Evolutionary conservation across 2,113 vertebrate species (phyloP), one percentile per base, ranked within the genome.

Genomic region (Rhinolophus ferrumequinum): DNA sequence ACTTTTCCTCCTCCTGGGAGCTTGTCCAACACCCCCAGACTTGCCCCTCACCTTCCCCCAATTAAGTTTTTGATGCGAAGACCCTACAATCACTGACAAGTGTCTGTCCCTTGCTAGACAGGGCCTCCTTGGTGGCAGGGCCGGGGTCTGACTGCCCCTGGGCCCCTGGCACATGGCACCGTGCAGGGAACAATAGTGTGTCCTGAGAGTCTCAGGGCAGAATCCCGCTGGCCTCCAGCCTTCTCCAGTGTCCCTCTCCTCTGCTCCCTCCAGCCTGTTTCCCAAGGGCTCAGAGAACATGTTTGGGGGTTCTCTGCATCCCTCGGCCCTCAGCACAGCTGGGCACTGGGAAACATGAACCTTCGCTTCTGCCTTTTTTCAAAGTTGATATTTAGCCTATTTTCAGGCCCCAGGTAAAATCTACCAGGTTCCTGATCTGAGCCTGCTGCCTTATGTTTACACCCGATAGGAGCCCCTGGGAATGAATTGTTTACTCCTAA

Each of bases 401-500:
- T 7, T 84, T 12, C 8, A 41, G 76, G n/a, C 35, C 58, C 33
- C 22, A 44, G 33, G 16, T 56, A 12, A 93, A 50, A 69, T 54
- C 52, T 90, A 64, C 77, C 18, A 13, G 14, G 44, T 85, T 56
- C 54, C 60, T 67, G 44, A 38, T 50, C 33, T 6, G 58, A 77
- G 28, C 83, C 87, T 60, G 14, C 35, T 72, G 77, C 84, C 90
- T 76, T 47, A 8, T 56, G 72, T 81, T 69, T 70, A 95, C 85
- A 60, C 77, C 44, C 28, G 0, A 76, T 82, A 54, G 87, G 72
- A 93, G 56, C 38, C 18, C 52, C 8, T 9, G 62, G 35, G 67
- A 58, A 47, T 67, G 72, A 66, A 54, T 72, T 26, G 58, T 88
- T 84, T 47, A 47, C 77, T 88, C 38, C 72, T 85, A 52, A 93